Conservation (phyloP, 1,140 invertebrate species). For the Drosophila biarmipes region DNA sequence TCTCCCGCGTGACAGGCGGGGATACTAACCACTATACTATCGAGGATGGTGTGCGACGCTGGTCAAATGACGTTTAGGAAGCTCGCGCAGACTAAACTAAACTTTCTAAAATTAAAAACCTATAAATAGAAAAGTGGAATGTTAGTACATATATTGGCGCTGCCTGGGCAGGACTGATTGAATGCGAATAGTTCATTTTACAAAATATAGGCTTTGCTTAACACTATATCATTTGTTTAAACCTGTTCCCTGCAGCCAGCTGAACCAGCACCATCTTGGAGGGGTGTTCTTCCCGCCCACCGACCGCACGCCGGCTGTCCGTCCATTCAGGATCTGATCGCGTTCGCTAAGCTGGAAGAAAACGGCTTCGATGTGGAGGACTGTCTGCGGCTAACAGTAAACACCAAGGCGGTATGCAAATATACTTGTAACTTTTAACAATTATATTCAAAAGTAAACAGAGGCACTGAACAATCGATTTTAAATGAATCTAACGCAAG, state of each 20-base stretch:
- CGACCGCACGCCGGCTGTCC: conserved; percentile 71
- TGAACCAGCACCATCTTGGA: conserved; percentile 84
- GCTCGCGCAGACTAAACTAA: background rate
- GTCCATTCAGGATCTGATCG: conserved; percentile 64
- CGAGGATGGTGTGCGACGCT: conserved; percentile 67
- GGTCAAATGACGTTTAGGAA: conserved; percentile 4
- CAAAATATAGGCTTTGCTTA: too few relatives aligned
- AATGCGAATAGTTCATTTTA: too few relatives aligned
- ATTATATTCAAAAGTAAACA: background rate
- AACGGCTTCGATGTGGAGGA: conserved; percentile 72
- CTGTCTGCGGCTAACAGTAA: conserved; percentile 69
- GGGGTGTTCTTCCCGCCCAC: conserved; percentile 75
- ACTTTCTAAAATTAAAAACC: background rate
- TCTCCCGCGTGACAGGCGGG: conserved; percentile 86
- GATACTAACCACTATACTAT: conserved; percentile 86
- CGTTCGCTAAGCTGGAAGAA: conserved; percentile 57
- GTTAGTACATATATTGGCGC: too few relatives aligned
- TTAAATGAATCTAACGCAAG: background rate
- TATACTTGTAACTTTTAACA: background rate
- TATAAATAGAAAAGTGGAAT: too few relatives aligned
- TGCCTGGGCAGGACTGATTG: too few relatives aligned
- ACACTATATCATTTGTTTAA: too few relatives aligned
- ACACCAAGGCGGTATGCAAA: conserved; percentile 72
- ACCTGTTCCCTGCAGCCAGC: conserved; percentile 45
- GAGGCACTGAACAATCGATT: background rate